Base-by-base conservation (phyloP, 2,113 vertebrate genomes). In the Ammospiza caudacuta region DNA sequence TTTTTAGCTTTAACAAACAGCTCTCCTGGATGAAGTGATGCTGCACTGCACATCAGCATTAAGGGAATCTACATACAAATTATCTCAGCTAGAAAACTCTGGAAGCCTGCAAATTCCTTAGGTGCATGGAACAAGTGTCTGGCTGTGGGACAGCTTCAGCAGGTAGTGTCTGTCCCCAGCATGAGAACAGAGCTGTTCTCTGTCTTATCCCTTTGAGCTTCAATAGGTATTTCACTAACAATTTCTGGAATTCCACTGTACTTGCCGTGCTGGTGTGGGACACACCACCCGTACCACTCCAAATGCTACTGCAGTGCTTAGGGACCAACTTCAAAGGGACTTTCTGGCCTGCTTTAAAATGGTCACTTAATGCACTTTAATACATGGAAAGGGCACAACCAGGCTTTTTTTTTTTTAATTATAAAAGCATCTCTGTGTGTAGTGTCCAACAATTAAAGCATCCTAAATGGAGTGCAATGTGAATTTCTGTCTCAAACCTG, bases 351-450 rank as follows among this genome's bases (percentile, higher is more conserved):
- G 79, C 58, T 96, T 90, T 90, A 87, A 95, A 76, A 80, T 43
- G 70, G 88, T 95, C 64, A 96, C 92, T 97, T 69, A 76, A 95
- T 94, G 97, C 97, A 98, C 97, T 98, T 98, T 98, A 97, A 95
- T 93, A 92, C 78, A 27, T 55, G 83, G 90, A 89, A 97, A 97
- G 96, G 96, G 97, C 97, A 97, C 83, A 97, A 76, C 84, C 94
- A 91, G 84, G 92, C 52, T 87, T 75, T 63, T 84, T 62, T 62
- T 68, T 62, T 68, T 94, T 83, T 33, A 92, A 74, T 78, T 91
- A 92, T 84, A 49, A 88, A 90, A 96, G 90, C 59, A 82, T 74
- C 89, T 76, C 63, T 80, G 22, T 94, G 79, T 81, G 95, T 94
- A 62, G 67, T 67, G 87, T 92, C 94, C 83, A 83, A 57, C 68